Evolutionary conservation across 2,888 invertebrate genomes (phyloP).

Genomic region (Melangyna quadrimaculata): DNA sequence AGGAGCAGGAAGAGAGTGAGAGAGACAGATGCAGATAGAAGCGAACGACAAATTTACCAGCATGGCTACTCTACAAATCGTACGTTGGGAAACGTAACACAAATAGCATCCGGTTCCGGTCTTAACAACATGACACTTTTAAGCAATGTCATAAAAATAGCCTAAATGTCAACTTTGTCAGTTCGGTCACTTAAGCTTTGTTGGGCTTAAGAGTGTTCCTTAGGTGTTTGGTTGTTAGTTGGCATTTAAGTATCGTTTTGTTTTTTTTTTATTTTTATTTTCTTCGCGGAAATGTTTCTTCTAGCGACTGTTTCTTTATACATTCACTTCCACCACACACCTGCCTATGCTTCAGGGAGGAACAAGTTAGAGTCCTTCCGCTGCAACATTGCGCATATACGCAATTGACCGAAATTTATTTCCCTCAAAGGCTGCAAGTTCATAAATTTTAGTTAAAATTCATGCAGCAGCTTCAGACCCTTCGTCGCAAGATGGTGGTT

Average conservation of each 20-base stretch:
- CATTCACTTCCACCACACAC: background rate
- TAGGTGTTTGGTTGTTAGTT: constrained; percentile 21
- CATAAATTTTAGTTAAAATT: constrained; percentile 67
- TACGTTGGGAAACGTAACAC: constrained; percentile 70
- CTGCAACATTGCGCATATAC: constrained; percentile 64
- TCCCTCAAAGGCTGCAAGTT: constrained; percentile 54
- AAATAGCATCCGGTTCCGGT: constrained; percentile 71
- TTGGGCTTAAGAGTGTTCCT: background rate
- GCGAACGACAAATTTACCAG: constrained; percentile 51
- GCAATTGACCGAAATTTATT: constrained; percentile 67
- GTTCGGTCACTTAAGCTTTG: constrained; percentile 27
- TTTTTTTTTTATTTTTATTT: background rate
- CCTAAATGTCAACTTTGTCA: constrained; percentile 69
- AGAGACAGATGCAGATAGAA: background rate
- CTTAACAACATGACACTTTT: constrained; percentile 70
- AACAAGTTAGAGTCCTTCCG: background rate
- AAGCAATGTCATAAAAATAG: constrained; percentile 67
- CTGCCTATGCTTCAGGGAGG: background rate
- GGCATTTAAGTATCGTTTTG: background rate
- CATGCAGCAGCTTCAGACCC: constrained; percentile 53
- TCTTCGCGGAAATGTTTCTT: background rate
- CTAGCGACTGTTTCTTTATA: background rate
- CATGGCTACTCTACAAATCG: constrained; percentile 64
- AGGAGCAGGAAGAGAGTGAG: background rate
- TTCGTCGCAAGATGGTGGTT: background rate